Conservation (phyloP, 2,113 vertebrate species). For the Platysternon megacephalum region DNA sequence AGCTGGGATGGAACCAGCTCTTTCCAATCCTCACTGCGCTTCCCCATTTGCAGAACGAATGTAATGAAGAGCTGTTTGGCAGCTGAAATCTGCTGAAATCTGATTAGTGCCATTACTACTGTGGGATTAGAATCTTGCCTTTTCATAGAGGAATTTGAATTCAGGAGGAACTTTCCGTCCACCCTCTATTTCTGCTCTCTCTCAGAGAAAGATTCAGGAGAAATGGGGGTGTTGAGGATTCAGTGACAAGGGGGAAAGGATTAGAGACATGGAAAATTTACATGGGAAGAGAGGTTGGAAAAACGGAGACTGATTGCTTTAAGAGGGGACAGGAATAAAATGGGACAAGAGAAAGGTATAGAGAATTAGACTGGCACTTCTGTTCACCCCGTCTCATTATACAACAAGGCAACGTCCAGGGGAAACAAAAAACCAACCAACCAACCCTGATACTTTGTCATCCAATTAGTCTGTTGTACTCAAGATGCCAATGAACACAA, state of each 20-base stretch:
- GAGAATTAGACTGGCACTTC: rapidly evolving
- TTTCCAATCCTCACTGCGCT: not conserved
- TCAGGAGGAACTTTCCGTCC: not conserved
- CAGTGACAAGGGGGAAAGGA: not conserved
- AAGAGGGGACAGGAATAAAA: not conserved
- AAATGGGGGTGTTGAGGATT: not conserved
- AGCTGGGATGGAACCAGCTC: not conserved
- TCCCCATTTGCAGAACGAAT: not conserved
- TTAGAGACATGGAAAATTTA: not conserved
- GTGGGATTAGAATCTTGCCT: not conserved
- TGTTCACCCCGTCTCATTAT: rapidly evolving
- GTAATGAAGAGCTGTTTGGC: not conserved
- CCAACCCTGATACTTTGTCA: rapidly evolving
- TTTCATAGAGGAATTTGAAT: not conserved
- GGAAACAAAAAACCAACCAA: not conserved
- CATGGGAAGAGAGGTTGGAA: not conserved
- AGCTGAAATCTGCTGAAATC: not conserved
- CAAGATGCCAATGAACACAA: not conserved
- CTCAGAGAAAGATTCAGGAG: not conserved
- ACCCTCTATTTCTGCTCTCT: not conserved
- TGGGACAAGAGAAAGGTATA: rapidly evolving
- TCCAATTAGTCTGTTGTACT: not conserved
- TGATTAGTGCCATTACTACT: not conserved
- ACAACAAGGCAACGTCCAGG: rapidly evolving
- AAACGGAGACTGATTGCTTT: rapidly evolving